These are phyloP conservation scores for Prionailurus viverrinus DNA, from an alignment of 2,113 vertebrate genomes.

Conservation along the genomic window DNA sequence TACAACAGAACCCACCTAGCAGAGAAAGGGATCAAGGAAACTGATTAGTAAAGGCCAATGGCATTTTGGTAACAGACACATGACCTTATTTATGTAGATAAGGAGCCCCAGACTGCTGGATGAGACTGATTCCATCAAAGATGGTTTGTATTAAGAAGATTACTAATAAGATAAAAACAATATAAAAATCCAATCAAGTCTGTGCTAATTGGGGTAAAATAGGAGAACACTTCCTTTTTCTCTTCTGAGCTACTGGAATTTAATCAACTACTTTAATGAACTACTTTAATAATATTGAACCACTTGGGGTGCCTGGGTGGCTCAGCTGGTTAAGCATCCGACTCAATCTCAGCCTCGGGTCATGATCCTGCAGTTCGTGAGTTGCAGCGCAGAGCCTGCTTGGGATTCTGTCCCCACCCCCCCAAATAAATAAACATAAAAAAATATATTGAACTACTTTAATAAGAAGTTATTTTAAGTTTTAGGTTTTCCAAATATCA, in stretches of 20 bases:
- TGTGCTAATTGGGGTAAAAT: neutral
- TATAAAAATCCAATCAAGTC: neutral
- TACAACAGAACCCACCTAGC: constrained; percentile 96
- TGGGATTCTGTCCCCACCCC: no score
- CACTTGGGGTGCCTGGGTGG: no score
- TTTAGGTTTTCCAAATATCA: constrained; percentile 1
- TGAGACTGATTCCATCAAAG: neutral
- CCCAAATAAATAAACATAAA: no score
- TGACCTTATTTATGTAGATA: no score
- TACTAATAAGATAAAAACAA: neutral
- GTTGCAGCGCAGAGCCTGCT: no score
- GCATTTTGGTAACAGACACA: neutral
- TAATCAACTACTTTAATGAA: neutral
- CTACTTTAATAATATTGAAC: no score
- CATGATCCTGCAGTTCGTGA: no score
- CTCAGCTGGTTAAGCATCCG: no score
- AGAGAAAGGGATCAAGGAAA: neutral
- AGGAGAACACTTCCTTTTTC: neutral
- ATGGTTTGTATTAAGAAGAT: neutral
- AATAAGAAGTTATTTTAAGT: neutral
- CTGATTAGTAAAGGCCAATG: neutral
- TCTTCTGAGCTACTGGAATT: neutral
- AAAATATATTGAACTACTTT: neutral
- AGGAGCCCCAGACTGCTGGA: neutral
- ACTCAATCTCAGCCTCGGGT: no score